These are phyloP conservation scores for Cassiopea xamachana DNA, from an alignment of 30 jellyfish, hydroid and myxozoan species.

Conservation along the genomic window DNA sequence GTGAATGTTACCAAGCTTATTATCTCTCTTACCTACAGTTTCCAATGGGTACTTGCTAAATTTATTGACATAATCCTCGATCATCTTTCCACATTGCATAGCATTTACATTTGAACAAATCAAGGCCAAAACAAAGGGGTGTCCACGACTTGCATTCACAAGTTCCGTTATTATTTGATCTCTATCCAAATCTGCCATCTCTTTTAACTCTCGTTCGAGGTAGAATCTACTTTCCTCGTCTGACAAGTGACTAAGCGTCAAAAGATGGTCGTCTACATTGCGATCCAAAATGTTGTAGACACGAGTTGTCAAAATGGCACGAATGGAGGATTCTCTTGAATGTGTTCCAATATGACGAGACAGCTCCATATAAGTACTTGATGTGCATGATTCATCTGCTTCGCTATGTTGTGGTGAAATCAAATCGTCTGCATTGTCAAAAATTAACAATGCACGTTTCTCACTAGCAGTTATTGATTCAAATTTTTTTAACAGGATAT, in stretches of 20 bases:
- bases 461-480: constrained; percentile 1
- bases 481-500: neutral
- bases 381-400: neutral
- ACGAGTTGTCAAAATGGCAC: constrained; percentile 17
- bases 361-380: neutral
- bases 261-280: neutral
- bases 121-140: constrained; percentile 8
- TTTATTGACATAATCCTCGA: constrained; percentile 9
- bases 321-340: constrained; percentile 1
- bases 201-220: neutral
- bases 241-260: neutral
- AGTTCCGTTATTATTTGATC: neutral
- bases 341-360: neutral
- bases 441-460: constrained; percentile 12
- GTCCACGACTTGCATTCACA: neutral
- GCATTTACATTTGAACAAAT: neutral
- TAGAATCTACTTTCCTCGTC: neutral
- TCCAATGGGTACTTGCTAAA: neutral
- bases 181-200: neutral
- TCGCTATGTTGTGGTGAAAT: neutral
- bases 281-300: neutral
- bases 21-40: neutral
- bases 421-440: constrained; percentile 38
- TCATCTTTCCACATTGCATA: neutral
- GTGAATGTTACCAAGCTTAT: neutral